These are phyloP conservation scores for Zosterops hypoxanthus DNA, from an alignment of 2,113 vertebrate species.

Conservation along the genomic window DNA sequence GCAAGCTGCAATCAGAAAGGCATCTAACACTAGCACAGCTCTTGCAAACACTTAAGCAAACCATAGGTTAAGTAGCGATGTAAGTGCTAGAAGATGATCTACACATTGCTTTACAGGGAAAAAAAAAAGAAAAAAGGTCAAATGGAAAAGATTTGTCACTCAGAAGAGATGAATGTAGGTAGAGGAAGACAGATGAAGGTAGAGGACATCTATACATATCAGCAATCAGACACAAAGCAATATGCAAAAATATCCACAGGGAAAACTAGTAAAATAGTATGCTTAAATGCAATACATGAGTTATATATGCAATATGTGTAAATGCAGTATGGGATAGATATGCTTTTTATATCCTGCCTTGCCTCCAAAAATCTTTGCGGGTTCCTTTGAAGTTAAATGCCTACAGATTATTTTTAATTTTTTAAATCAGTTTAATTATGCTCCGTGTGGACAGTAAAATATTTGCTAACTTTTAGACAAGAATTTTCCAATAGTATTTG, in stretches of 20 bases:
- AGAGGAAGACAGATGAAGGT: too few relatives aligned
- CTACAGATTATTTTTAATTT: background rate
- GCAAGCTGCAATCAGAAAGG: background rate
- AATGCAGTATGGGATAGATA: background rate
- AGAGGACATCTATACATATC: background rate
- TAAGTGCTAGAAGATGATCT: background rate
- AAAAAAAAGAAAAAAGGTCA: background rate
- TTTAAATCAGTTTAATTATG: background rate
- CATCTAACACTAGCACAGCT: background rate
- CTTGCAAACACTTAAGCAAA: background rate
- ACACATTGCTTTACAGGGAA: background rate
- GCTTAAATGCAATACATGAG: background rate
- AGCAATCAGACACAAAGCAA: background rate
- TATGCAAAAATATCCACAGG: background rate
- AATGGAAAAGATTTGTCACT: background rate
- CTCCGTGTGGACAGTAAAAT: background rate
- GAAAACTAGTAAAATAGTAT: background rate
- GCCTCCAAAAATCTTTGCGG: background rate
- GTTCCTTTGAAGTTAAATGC: background rate
- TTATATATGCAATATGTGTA: background rate
- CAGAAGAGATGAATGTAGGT: accelerated
- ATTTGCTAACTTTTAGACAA: background rate
- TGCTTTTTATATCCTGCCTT: background rate
- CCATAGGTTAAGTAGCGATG: background rate
- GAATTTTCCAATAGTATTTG: background rate